These are phyloP conservation scores for Polyboroides typus DNA, from an alignment of 2,797 vertebrate species.

Conservation along the genomic window DNA sequence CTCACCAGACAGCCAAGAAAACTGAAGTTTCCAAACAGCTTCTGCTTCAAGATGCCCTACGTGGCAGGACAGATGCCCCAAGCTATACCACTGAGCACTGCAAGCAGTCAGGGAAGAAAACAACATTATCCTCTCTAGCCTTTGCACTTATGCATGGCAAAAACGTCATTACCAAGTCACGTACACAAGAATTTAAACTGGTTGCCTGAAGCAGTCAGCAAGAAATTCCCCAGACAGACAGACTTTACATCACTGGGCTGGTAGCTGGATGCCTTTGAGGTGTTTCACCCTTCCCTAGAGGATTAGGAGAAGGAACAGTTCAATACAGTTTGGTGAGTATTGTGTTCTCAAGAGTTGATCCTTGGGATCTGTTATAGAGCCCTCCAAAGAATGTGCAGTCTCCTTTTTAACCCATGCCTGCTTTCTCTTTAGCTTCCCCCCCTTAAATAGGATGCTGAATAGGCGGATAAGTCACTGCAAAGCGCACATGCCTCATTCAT, in stretches of 20 bases:
- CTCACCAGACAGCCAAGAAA: neutral
- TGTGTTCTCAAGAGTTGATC: neutral
- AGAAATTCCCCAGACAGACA: slow-evolving; percentile 33
- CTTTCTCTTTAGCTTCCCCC: neutral
- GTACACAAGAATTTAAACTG: neutral
- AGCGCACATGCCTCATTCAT: neutral
- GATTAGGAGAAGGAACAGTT: neutral
- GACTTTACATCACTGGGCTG: neutral
- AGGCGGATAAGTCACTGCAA: neutral
- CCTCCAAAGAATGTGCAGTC: neutral
- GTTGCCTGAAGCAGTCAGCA: neutral
- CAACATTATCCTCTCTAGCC: neutral
- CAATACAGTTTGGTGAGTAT: neutral
- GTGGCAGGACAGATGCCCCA: neutral
- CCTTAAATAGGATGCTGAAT: neutral
- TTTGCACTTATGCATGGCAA: neutral
- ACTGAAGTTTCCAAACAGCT: neutral
- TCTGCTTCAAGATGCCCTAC: neutral
- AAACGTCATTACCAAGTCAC: neutral
- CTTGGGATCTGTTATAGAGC: neutral
- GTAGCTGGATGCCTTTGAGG: slow-evolving; percentile 26
- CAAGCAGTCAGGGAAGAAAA: neutral
- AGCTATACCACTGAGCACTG: neutral
- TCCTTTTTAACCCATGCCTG: neutral
- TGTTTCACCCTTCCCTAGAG: neutral